A percentile compares a stretch with the other conserved stretches of the same genome.
Conservation (phyloP, 2,113 vertebrate species). For the Anguilla japonica region DNA sequence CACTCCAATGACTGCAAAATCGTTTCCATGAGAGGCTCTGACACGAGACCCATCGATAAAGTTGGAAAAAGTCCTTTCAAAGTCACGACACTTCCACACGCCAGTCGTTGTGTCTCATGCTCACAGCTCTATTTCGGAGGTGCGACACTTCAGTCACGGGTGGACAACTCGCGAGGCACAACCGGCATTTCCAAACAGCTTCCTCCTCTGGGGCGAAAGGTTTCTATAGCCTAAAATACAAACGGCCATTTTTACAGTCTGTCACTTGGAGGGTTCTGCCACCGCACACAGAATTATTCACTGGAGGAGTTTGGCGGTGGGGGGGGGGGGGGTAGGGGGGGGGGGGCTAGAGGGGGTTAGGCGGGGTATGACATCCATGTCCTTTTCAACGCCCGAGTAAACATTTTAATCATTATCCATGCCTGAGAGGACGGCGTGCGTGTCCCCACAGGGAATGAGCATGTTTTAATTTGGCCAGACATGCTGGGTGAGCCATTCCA, state of each 20-base stretch:
- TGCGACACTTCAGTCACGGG: not conserved
- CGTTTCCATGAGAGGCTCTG: not conserved
- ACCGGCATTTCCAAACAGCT: not conserved
- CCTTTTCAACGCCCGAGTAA: not conserved
- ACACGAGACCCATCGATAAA: not conserved
- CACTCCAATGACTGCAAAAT: not conserved
- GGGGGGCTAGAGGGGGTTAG: no score
- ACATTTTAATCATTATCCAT: constrained; percentile 19
- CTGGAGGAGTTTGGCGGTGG: not conserved
- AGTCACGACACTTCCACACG: not conserved
- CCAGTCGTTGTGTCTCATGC: not conserved
- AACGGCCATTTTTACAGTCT: constrained; percentile 23
- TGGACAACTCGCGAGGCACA: constrained; percentile 1
- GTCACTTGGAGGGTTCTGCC: constrained; percentile 14
- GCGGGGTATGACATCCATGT: not conserved
- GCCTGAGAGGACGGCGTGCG: not conserved
- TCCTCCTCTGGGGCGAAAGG: not conserved
- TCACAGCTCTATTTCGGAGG: constrained; percentile 2
- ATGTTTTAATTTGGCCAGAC: not conserved
- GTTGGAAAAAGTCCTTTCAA: not conserved
- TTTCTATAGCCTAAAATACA: not conserved
- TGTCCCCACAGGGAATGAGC: not conserved
- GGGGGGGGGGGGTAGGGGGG: no score
- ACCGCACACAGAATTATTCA: not conserved
- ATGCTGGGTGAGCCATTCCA: not conserved